Conservation (phyloP, 2,888 invertebrate genomes). For the Helicoverpa assulta region DNA sequence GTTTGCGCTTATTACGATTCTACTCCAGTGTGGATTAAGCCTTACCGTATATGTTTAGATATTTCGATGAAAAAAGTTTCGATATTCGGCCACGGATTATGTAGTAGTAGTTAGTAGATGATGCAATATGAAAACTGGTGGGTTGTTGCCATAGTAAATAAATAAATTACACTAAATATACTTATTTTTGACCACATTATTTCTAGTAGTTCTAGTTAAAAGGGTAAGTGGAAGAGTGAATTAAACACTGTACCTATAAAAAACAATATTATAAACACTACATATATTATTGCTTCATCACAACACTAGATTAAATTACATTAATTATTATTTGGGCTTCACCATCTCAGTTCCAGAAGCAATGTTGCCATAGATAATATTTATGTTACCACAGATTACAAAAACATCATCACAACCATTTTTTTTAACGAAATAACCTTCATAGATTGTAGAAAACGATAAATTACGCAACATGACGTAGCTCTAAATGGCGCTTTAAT, state of each 20-base stretch:
- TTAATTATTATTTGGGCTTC: too few species aligned
- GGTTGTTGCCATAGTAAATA: not conserved
- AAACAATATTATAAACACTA: too few species aligned
- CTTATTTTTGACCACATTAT: not conserved
- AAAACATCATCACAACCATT: too few species aligned
- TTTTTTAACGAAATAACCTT: too few species aligned
- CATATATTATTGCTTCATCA: too few species aligned
- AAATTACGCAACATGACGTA: slow-evolving; percentile 5
- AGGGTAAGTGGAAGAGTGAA: too few species aligned
- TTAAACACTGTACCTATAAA: too few species aligned
- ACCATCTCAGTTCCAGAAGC: too few species aligned
- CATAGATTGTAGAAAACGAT: not conserved
- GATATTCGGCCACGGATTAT: not conserved
- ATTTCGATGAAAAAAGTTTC: slow-evolving; percentile 17
- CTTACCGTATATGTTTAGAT: not conserved
- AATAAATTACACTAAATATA: not conserved
- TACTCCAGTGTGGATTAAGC: not conserved
- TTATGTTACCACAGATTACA: too few species aligned
- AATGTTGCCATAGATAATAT: too few species aligned
- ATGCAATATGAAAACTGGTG: slow-evolving; percentile 21
- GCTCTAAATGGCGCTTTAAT: slow-evolving; percentile 21
- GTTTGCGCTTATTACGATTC: not conserved
- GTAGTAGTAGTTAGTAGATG: not conserved
- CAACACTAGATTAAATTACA: too few species aligned
- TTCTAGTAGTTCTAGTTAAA: too few species aligned